Percentiles rank a stretch among this genome's conserved stretches.
These are phyloP conservation scores for Lasioglossum zephyrum DNA, from an alignment of 2,888 invertebrate species.

Conservation along the genomic window DNA sequence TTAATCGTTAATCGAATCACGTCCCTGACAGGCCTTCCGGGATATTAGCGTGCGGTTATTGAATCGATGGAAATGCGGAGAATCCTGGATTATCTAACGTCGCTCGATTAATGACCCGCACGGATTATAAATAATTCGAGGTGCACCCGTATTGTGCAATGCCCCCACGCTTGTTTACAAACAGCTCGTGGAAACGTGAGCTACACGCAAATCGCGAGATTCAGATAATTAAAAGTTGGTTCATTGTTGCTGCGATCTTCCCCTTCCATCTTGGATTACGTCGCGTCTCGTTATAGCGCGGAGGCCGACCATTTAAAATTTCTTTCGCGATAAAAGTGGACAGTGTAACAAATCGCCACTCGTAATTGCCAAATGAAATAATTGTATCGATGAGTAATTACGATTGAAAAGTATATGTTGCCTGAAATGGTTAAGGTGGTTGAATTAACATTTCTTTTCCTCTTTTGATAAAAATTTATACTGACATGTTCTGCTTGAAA, in stretches of 20 bases:
- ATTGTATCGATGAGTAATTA: too few relatives aligned
- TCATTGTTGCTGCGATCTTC: background rate
- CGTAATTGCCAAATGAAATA: too few relatives aligned
- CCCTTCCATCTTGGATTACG: background rate
- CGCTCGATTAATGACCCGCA: constrained; percentile 36
- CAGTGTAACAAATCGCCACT: background rate
- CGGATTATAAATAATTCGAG: constrained; percentile 17
- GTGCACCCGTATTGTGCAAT: constrained; percentile 29
- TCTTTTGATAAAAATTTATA: too few relatives aligned
- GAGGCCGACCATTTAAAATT: background rate
- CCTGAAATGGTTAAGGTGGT: too few relatives aligned
- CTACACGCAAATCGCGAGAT: background rate
- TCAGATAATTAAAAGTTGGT: background rate
- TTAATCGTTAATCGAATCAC: background rate
- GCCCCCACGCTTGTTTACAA: constrained; percentile 43
- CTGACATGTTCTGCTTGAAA: too few relatives aligned
- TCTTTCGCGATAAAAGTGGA: background rate
- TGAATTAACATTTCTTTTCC: too few relatives aligned
- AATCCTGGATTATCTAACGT: constrained; percentile 31
- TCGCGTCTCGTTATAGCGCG: background rate
- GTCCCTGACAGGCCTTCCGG: background rate
- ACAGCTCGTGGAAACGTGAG: constrained; percentile 20
- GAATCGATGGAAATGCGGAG: constrained; percentile 47
- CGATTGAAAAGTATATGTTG: too few relatives aligned
- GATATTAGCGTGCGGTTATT: constrained; percentile 29